Evolutionary conservation across 2,888 invertebrate genomes (phyloP), one percentile per base, ranked within the genome.

Genomic region (Glaucopsyche alexis): DNA sequence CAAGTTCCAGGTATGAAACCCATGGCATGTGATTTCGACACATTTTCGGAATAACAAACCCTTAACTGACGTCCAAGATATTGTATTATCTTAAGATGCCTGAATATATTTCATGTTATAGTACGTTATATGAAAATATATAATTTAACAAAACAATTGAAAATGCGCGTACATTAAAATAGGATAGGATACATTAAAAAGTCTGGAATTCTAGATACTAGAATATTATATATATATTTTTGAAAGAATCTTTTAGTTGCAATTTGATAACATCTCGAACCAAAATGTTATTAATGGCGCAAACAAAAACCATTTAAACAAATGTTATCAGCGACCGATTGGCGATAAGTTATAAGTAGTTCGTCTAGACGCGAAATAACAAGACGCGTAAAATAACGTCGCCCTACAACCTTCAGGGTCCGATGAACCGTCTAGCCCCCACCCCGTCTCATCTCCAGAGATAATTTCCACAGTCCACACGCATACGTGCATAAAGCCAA

Each of bases 351-450:
- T 45, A 14, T 45, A 16, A 47, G 71, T 16, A 19, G 76, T 74
- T 75, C 76, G 88, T 88, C 90, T 85, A 85, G 84, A 85, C 84
- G 77, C 78, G 77, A 80, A 82, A 85, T 85, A 86, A 87, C 83
- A 83, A 84, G 79, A 78, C 76, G 75, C 77, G 77, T 78, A 78
- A 79, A 80, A 79, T 79, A 79, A 80, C 80, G 81, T 82, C 82
- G 78, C 77, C 60, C 60, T 13, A 77, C 79, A 79, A 77, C 77
- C 77, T 79, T 79, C 78, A 79, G 80, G 83, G 89, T 87, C 89
- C 89, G 86, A 87, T 88, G 90, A 90, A 88, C 89, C 81, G 88
- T 87, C 89, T 85, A 85, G 87, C 77, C 84, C 74, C 74, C 75
- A 77, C 78, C 78, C 75, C 78, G 78, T 80, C 78, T 72, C 77